Percentiles rank a stretch among this genome's conserved stretches.
Conservation (phyloP, 2,113 vertebrate genomes). For the Chaetops frenatus region DNA sequence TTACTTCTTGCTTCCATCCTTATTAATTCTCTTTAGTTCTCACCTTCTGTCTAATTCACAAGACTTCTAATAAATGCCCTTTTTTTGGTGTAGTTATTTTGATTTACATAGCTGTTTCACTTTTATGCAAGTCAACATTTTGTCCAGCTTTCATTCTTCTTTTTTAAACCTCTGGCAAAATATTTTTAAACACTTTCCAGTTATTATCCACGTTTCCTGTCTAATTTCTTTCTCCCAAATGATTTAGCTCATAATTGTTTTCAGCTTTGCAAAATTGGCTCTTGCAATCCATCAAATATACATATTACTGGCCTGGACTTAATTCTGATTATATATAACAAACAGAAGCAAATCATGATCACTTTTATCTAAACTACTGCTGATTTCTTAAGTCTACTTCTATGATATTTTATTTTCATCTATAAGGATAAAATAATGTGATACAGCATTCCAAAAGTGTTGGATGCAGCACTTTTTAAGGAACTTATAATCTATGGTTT, state of each 20-base stretch:
- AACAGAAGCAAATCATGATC: constrained; percentile 12
- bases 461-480: constrained; percentile 25
- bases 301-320: constrained; percentile 18
- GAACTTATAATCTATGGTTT: not conserved
- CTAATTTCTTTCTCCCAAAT: constrained; percentile 41
- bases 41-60: not conserved
- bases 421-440: not conserved
- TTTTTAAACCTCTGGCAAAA: not conserved
- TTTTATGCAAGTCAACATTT: not conserved
- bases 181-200: constrained; percentile 34
- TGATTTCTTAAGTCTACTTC: not conserved
- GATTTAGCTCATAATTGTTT: constrained; percentile 46
- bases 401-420: not conserved
- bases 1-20: not conserved
- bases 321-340: constrained; percentile 13
- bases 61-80: not conserved
- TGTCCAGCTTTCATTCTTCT: not conserved
- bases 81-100: not conserved
- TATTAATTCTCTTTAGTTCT: not conserved
- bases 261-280: constrained; percentile 43
- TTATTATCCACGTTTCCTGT: constrained; percentile 42
- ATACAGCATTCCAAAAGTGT: not conserved
- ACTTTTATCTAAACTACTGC: constrained; percentile 1
- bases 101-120: not conserved
- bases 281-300: constrained; percentile 16